These are phyloP conservation scores for Scophthalmus maximus DNA, from an alignment of 2,113 vertebrate genomes.

Conservation along the genomic window DNA sequence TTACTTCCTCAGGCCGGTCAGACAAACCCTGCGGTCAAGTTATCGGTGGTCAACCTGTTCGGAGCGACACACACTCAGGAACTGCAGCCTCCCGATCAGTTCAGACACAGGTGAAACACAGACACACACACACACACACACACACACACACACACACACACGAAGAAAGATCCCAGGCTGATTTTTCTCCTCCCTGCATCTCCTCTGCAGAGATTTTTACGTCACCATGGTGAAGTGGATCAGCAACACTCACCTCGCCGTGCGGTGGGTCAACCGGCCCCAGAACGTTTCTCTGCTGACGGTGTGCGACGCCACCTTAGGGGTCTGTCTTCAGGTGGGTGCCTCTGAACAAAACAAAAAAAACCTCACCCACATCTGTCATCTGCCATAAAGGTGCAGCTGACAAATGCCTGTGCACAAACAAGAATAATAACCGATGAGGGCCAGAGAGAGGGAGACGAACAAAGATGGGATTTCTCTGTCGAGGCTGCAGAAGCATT, in stretches of 20 bases:
- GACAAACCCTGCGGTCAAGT: slow-evolving; percentile 88
- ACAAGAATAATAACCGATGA: too few relatives aligned
- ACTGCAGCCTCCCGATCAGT: slow-evolving; percentile 90
- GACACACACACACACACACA: slow-evolving; percentile 37
- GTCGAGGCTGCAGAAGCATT: too few relatives aligned
- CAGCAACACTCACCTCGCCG: slow-evolving; percentile 91
- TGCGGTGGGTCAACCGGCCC: slow-evolving; percentile 92
- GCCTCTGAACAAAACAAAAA: too few relatives aligned
- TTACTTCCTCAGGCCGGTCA: slow-evolving; percentile 89
- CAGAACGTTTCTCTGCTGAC: slow-evolving; percentile 94
- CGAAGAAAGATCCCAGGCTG: background rate
- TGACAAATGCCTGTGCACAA: too few relatives aligned
- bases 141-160: slow-evolving; percentile 12
- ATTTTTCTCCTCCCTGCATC: background rate
- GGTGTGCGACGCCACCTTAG: slow-evolving; percentile 91
- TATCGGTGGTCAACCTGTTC: slow-evolving; percentile 94
- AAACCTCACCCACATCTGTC: too few relatives aligned
- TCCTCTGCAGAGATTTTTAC: slow-evolving; percentile 89
- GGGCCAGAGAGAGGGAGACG: too few relatives aligned
- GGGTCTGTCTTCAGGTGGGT: slow-evolving; percentile 83
- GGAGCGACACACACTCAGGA: slow-evolving; percentile 94
- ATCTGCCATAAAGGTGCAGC: too few relatives aligned
- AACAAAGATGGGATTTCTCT: too few relatives aligned
- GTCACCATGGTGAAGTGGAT: slow-evolving; percentile 97
- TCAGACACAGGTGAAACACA: too few relatives aligned